These are phyloP conservation scores for Amphiduros pacificus DNA, from an alignment of 2,888 invertebrate species.

Conservation along the genomic window DNA sequence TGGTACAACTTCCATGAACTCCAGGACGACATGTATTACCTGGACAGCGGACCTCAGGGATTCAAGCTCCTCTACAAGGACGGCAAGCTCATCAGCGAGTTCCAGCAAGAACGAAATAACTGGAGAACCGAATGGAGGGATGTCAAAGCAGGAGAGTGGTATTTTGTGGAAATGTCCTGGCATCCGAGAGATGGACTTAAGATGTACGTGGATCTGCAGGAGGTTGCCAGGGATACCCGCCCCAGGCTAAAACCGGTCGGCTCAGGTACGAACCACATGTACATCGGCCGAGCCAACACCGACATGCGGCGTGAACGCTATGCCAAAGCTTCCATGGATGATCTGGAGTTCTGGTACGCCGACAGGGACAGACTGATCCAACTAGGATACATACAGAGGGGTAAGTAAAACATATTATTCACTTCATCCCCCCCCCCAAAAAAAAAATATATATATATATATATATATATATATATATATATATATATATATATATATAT, in stretches of 20 bases:
- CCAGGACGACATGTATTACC: conserved; percentile 33
- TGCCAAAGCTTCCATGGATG: conserved; percentile 43
- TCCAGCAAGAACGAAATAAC: conserved; percentile 34
- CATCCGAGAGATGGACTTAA: conserved; percentile 33
- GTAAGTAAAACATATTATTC: conserved; percentile 18
- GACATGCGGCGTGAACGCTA: conserved; percentile 37
- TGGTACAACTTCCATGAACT: conserved; percentile 46
- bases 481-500: too few species aligned
- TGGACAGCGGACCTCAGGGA: conserved; percentile 42
- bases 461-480: too few species aligned
- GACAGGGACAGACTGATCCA: conserved; percentile 33
- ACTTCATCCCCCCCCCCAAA: too few species aligned
- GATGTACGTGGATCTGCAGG: conserved; percentile 42
- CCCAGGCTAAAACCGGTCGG: neutral
- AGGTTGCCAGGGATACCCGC: conserved; percentile 24
- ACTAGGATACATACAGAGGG: conserved; percentile 22
- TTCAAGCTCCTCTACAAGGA: conserved; percentile 39
- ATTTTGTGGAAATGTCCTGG: conserved; percentile 55
- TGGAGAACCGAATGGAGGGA: conserved; percentile 31
- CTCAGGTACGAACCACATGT: conserved; percentile 27
- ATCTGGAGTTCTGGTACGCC: conserved; percentile 36
- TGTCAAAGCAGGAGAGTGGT: conserved; percentile 41
- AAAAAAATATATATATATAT: too few species aligned
- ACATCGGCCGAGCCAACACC: conserved; percentile 39
- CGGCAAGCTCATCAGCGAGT: conserved; percentile 36